Evolutionary conservation across 2,888 invertebrate species (phyloP).

Genomic region (Pseudanteris insignis): DNA sequence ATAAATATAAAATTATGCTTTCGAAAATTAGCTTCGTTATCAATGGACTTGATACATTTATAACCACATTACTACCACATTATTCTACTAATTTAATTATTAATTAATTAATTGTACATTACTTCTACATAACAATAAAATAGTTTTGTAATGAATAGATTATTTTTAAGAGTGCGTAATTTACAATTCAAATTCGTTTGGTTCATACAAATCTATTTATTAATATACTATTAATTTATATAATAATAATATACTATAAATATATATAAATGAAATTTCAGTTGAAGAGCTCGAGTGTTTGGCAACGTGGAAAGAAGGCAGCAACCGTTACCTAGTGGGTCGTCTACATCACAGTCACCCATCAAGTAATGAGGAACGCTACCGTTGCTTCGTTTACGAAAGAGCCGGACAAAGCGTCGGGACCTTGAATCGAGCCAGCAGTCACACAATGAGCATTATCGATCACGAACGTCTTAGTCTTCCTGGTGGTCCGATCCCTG

Average conservation of each 20-base stretch:
- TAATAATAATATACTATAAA: not conserved
- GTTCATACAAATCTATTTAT: too few relatives aligned
- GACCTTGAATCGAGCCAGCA: constrained; percentile 52
- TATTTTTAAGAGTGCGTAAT: too few relatives aligned
- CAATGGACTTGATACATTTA: too few relatives aligned
- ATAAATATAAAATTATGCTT: too few relatives aligned
- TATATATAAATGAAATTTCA: too few relatives aligned
- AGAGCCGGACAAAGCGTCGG: constrained; percentile 70
- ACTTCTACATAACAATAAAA: too few relatives aligned
- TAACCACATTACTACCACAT: too few relatives aligned
- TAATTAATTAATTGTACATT: too few relatives aligned
- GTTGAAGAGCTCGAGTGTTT: constrained; percentile 91
- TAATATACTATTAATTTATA: too few relatives aligned
- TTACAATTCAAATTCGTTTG: not conserved
- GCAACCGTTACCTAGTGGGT: constrained; percentile 88
- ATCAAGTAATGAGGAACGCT: constrained; percentile 90
- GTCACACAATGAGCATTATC: constrained; percentile 54
- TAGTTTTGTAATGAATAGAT: too few relatives aligned
- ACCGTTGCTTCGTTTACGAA: constrained; percentile 95
- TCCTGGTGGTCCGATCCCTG: constrained; percentile 55
- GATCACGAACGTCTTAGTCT: constrained; percentile 59
- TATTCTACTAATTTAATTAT: too few relatives aligned
- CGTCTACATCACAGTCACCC: constrained; percentile 89
- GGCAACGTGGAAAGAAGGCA: constrained; percentile 94
- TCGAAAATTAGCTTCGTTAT: too few relatives aligned